Base-by-base conservation (phyloP, 2,113 vertebrate species). In the Gasterosteus aculeatus region DNA sequence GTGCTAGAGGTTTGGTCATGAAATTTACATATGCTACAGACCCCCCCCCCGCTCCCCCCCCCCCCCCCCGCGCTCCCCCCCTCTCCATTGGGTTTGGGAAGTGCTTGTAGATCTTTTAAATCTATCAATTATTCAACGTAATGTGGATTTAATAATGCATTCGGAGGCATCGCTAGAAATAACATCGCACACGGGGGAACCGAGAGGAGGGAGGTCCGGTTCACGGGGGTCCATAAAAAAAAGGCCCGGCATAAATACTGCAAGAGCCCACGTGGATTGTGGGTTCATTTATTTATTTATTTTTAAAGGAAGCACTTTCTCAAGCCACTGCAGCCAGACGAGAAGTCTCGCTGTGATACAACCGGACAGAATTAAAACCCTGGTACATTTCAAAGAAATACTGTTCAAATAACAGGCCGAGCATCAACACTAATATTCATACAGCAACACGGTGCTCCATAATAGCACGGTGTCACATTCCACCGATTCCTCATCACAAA, bases 211-310 rank as follows among this genome's bases (percentile, higher is more conserved):
- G 81, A 44, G 87, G 87, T 85, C 83, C 85, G 74, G 84, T 88
- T 91, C 84, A 85, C 5, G 73, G 78, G 75, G 81, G 88, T 90
- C 84, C 82, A 88, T 86, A 86, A 90, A 92, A 53, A 10, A 53
- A 53, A 85, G 85, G 79, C 85, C 69, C 19, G 65, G 62, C 82
- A 92, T 91, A 78, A 89, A 91, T 92, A 92, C 87, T 92, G 87
- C 82, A 91, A 22, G 70, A 90, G 86, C 85, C 31, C 41, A 78
- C 74, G 91, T 94, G 95, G 95, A 94, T 96, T 94, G 96, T 94
- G 92, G 81, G 77, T 33, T 68, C 77, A 14, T 84, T 85, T 93
- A 94, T 94, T 85, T 93, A 94, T 94, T 67, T 2, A 26, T 12
- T 12, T 53, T 47, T 2, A 83, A 71, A 85, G 88, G 82, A 92